Evolutionary conservation across 2,888 invertebrate genomes (phyloP).

Genomic region (Rhamnusium bicolor): DNA sequence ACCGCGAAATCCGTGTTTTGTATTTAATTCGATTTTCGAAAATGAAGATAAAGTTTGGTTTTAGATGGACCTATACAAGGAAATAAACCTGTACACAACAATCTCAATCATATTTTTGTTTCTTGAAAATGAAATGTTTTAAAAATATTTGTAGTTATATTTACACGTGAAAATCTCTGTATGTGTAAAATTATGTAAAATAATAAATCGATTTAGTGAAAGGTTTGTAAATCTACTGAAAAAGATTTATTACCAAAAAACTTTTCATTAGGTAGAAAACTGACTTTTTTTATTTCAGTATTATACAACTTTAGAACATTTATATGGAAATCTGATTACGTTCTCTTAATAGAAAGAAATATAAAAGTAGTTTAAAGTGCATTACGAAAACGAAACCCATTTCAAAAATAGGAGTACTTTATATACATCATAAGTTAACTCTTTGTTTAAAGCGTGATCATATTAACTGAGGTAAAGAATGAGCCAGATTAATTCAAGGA

Average conservation of each 20-base stretch:
- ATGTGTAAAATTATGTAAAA: neutral
- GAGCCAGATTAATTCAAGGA: too few species aligned
- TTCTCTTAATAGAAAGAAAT: conserved; percentile 22
- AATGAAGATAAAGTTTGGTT: too few species aligned
- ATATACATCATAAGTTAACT: neutral
- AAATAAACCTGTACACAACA: too few species aligned
- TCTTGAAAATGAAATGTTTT: too few species aligned
- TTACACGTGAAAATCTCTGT: neutral
- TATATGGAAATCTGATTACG: conserved; percentile 28
- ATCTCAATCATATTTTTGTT: too few species aligned
- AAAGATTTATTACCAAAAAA: conserved; percentile 18
- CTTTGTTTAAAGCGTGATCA: too few species aligned
- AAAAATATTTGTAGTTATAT: too few species aligned
- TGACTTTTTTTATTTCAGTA: conserved; percentile 26
- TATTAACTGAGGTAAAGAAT: too few species aligned
- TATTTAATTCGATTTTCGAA: too few species aligned
- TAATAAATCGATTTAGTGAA: neutral
- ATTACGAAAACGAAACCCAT: conserved; percentile 1
- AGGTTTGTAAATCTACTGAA: neutral
- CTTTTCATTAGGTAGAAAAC: conserved; percentile 1
- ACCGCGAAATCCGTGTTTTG: too few species aligned
- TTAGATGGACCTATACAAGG: too few species aligned
- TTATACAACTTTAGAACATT: conserved; percentile 25
- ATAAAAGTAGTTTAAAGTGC: conserved; percentile 26
- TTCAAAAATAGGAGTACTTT: conserved; percentile 9